A percentile compares a stretch with the other conserved stretches of the same genome.
These are phyloP conservation scores for Dasypus novemcinctus DNA, from an alignment of 2,113 vertebrate species.

Conservation along the genomic window DNA sequence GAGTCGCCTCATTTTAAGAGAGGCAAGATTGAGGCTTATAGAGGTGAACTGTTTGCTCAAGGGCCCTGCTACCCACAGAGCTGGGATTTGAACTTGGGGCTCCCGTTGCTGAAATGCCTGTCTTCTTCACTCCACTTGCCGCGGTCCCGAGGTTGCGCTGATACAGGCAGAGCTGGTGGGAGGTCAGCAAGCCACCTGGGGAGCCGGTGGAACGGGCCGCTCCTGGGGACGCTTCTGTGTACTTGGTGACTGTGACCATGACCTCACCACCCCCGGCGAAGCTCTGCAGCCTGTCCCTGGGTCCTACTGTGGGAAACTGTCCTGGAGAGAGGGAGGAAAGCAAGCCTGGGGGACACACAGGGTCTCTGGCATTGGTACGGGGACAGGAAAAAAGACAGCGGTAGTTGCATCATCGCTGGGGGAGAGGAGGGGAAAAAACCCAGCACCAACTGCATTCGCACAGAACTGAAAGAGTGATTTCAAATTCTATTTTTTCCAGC, in stretches of 20 bases:
- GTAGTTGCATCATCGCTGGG: not conserved
- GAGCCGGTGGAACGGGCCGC: not conserved
- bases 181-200: not conserved
- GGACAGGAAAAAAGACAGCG: not conserved
- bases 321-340: not conserved
- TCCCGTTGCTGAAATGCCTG: not conserved
- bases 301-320: not conserved
- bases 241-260: not conserved
- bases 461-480: constrained; percentile 68
- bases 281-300: not conserved
- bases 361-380: accelerated
- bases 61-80: not conserved
- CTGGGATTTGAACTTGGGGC: not conserved
- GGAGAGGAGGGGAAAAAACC: not conserved
- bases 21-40: not conserved
- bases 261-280: not conserved
- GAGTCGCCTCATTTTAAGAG: not conserved
- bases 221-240: not conserved
- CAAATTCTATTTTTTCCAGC: constrained; percentile 41
- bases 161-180: not conserved
- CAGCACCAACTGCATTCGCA: constrained; percentile 35
- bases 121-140: not conserved
- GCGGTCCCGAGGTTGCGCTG: not conserved
- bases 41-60: not conserved
- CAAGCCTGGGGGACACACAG: not conserved